phyloP scores from a whole-genome alignment of 2,888 invertebrate species.

The Metallyticus violacea region DNA sequence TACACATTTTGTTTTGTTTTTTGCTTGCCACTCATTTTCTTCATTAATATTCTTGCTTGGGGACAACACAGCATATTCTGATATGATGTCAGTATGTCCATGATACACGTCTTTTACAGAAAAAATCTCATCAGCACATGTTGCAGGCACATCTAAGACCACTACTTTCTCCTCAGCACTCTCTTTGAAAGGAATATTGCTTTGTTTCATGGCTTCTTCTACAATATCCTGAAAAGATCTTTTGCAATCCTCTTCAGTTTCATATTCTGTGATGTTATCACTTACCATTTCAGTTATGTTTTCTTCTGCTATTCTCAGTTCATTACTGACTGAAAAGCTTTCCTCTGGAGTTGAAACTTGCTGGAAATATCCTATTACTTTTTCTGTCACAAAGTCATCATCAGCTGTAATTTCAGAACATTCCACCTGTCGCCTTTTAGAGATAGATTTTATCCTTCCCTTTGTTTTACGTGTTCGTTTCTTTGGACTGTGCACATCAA shows the following conservation, averaged over 20 bases:
- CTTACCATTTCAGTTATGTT: neutral
- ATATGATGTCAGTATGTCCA: neutral
- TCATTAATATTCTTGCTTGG: too few species aligned
- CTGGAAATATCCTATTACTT: neutral
- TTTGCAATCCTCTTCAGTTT: neutral
- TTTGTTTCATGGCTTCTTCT: conserved; percentile 31
- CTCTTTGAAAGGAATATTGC: conserved; percentile 24
- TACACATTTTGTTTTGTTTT: too few species aligned
- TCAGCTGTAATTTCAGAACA: neutral
- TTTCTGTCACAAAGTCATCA: neutral
- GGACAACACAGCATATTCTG: neutral
- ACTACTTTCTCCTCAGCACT: neutral
- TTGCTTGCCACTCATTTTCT: neutral
- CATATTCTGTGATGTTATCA: neutral
- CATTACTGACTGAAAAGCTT: neutral
- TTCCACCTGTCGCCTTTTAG: neutral
- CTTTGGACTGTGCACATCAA: neutral
- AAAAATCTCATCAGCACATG: neutral
- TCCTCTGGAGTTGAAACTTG: neutral
- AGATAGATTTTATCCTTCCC: neutral
- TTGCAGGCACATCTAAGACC: neutral
- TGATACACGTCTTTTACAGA: neutral
- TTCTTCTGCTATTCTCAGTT: neutral
- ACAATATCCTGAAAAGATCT: conserved; percentile 27
- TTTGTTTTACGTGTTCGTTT: conserved; percentile 3